Evolutionary conservation across 2,113 vertebrate species (phyloP).

Genomic region (Halichoerus grypus): DNA sequence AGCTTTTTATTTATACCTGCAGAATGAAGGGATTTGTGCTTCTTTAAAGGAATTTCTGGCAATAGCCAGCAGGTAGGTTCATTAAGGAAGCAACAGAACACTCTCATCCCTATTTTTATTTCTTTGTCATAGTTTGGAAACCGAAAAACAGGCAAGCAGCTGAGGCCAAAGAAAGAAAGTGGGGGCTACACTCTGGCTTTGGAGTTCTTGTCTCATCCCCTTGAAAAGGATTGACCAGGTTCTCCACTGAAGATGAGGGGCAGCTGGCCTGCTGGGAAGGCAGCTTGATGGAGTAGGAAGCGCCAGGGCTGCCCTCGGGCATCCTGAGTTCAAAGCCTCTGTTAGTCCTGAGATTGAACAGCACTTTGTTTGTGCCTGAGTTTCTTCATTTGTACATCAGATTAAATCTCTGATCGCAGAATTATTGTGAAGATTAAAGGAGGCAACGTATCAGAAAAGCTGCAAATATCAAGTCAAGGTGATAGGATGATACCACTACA

Average conservation of each 20-base stretch:
- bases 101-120: conserved; percentile 49
- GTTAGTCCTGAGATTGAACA: not conserved
- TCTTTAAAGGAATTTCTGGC: conserved; percentile 68
- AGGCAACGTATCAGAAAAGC: not conserved
- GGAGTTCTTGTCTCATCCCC: not conserved
- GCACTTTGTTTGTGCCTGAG: not conserved
- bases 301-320: not conserved
- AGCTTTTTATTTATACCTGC: conserved; percentile 72
- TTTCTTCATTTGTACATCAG: not conserved
- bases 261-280: not conserved
- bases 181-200: not conserved
- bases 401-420: not conserved
- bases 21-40: conserved; percentile 53
- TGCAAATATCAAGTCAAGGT: not conserved
- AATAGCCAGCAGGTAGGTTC: conserved; percentile 68
- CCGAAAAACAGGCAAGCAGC: conserved; percentile 22
- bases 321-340: not conserved
- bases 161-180: not conserved
- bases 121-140: conserved; percentile 52
- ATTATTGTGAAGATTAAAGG: not conserved
- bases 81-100: conserved; percentile 64
- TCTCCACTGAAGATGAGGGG: not conserved
- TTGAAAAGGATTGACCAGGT: not conserved
- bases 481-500: not conserved
- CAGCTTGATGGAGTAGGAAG: not conserved